Conservation (phyloP, 2,888 invertebrate genomes). For the Esperia sulphurella region DNA sequence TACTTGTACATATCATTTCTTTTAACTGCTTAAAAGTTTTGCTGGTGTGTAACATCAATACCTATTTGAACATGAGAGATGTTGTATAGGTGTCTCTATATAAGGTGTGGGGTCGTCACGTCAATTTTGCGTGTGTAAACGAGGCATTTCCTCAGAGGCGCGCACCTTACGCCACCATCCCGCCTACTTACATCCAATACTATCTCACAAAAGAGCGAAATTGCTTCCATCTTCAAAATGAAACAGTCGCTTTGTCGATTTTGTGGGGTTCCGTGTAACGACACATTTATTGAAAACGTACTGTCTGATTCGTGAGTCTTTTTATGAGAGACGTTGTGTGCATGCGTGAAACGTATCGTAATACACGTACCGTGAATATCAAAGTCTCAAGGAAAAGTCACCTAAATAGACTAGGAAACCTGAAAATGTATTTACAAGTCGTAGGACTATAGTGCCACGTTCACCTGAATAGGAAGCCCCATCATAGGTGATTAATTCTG, state of each 20-base stretch:
- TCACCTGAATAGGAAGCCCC: too few relatives aligned
- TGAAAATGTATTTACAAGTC: too few relatives aligned
- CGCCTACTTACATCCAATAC: constrained; percentile 63
- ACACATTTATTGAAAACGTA: constrained; percentile 62
- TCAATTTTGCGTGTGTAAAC: constrained; percentile 34
- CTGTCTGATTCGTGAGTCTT: constrained; percentile 41
- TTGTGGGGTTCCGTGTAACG: constrained; percentile 54
- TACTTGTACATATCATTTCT: too few relatives aligned
- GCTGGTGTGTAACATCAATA: too few relatives aligned
- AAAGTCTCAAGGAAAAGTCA: too few relatives aligned
- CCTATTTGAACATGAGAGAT: too few relatives aligned
- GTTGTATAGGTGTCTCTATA: too few relatives aligned
- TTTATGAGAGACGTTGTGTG: constrained; percentile 33
- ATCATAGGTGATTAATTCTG: too few relatives aligned
- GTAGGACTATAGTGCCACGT: too few relatives aligned
- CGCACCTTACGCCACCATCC: constrained; percentile 27
- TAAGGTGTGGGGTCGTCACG: constrained; percentile 9
- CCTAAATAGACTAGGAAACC: too few relatives aligned
- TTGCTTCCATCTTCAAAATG: constrained; percentile 65
- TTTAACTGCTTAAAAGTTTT: too few relatives aligned
- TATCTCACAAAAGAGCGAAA: constrained; percentile 63
- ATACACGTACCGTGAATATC: constrained; percentile 19
- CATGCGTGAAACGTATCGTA: constrained; percentile 15
- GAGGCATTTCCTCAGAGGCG: constrained; percentile 35
- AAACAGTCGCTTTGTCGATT: constrained; percentile 67